Evolutionary conservation across 1,140 invertebrate species (phyloP).

Genomic region (Triops cancriformis): DNA sequence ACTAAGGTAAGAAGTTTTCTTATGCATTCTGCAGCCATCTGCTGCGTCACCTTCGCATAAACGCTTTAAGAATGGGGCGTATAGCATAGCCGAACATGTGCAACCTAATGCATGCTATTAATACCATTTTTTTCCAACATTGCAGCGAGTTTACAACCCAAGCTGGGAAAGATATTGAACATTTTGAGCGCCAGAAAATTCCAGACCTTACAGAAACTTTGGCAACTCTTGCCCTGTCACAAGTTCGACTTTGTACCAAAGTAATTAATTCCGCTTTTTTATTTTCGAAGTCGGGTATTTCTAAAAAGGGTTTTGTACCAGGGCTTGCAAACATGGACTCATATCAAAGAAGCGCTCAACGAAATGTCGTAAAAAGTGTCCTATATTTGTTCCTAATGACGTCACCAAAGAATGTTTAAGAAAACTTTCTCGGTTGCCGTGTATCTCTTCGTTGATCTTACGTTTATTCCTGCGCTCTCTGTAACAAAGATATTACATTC

Average conservation of each 20-base stretch:
- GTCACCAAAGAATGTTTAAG: neutral
- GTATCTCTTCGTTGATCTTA: neutral
- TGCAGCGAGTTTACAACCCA: constrained; percentile 61
- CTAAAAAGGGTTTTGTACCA: constrained; percentile 38
- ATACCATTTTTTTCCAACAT: constrained; percentile 30
- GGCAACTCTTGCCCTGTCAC: constrained; percentile 61
- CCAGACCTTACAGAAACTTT: constrained; percentile 67
- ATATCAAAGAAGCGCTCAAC: constrained; percentile 62
- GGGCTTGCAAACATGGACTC: constrained; percentile 63
- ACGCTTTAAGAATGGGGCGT: constrained; percentile 12
- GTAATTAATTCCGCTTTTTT: constrained; percentile 48
- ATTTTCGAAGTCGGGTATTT: constrained; percentile 26
- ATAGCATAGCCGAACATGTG: too few species aligned
- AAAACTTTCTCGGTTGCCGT: neutral
- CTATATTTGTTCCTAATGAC: neutral
- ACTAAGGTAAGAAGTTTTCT: constrained; percentile 15
- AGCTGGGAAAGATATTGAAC: constrained; percentile 61
- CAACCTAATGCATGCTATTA: too few species aligned
- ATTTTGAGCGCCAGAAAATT: constrained; percentile 68
- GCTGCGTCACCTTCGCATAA: too few species aligned
- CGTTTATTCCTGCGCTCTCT: neutral
- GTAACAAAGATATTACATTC: neutral
- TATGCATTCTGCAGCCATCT: neutral
- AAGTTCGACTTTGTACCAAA: constrained; percentile 63
- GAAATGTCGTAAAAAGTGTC: constrained; percentile 43